Conservation (phyloP, 2,888 invertebrate genomes). For the Aporophyla lueneburgensis region DNA sequence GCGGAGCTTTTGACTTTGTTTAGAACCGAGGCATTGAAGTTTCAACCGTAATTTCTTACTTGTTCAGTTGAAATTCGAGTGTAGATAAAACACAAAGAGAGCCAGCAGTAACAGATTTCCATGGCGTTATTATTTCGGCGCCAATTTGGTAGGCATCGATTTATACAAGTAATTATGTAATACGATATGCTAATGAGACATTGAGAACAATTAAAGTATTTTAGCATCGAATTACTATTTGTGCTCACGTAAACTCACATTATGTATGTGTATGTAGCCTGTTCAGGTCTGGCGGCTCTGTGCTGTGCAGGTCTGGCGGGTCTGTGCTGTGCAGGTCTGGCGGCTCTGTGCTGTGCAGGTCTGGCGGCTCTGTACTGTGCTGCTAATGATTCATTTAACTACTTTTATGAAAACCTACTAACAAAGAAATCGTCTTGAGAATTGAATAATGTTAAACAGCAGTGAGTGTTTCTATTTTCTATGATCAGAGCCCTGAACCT, state of each 20-base stretch:
- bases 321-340: background rate
- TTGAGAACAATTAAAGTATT: background rate
- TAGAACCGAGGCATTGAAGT: background rate
- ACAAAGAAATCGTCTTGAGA: background rate
- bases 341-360: background rate
- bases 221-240: background rate
- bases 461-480: background rate
- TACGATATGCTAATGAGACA: background rate
- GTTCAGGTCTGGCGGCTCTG: too few species aligned
- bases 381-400: too few species aligned
- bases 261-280: background rate
- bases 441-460: slow-evolving; percentile 1
- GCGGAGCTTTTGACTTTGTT: background rate
- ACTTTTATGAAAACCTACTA: too few species aligned
- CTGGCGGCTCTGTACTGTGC: background rate
- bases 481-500: background rate
- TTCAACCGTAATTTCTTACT: background rate
- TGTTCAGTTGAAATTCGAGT: background rate
- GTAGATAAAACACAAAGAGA: slow-evolving; percentile 16
- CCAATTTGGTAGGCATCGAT: slow-evolving; percentile 8
- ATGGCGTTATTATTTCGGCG: slow-evolving; percentile 50
- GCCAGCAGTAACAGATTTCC: slow-evolving; percentile 37
- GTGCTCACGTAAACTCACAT: background rate
- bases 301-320: background rate
- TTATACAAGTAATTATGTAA: background rate